Base-by-base conservation (phyloP, 2,113 vertebrate species). In the Cardinalis cardinalis region DNA sequence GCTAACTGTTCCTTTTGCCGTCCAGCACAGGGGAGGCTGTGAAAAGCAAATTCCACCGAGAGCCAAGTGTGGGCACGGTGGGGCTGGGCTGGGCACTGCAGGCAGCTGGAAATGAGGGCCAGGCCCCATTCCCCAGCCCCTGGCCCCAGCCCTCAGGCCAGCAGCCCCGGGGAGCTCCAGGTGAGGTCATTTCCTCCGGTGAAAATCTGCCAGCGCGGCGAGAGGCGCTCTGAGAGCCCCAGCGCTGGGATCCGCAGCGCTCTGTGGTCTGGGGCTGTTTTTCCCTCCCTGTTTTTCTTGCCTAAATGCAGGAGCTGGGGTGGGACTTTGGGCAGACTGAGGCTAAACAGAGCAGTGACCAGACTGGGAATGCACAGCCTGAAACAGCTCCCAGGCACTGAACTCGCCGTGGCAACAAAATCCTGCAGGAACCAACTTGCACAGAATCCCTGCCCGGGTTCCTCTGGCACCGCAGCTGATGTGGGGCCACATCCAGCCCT, bases 151-250 rank as follows among this genome's bases (percentile, higher is more conserved):
- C 60, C 93, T 61, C 5, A 7, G 12, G 59, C 38, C 66, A 16
- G 51, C 32, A 3, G 84, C 88, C 87, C 48, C 52, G 16, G 89
- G 92, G 84, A 93, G 90, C 88, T 88, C 76, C 87, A 96, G 93
- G 92, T 96, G 96, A 97, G 93, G 92, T 97, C 91, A 95, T 93
- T 97, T 96, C 95, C 94, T 97, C 83, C 2, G 4, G 38, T 70
- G 64, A 41, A 68, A 91, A 87, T 23, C 5, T 91, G 87, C 90
- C 95, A 95, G 90, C 65, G 4, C 66, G 18, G 90, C 59, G 1
- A 87, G 75, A 73, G 66, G 58, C 0, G 51, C 88, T 46, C 2
- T 12, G 49, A 52, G 36, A 65, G 88, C 86, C 69, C 68, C 87
- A 61, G 84, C 0, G 10, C 85, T 60, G 91, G 46, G 88, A 92